Evolutionary conservation across 2,797 vertebrate species (phyloP), one percentile per base, ranked within the genome.

Genomic region (Bovichtus variegatus): DNA sequence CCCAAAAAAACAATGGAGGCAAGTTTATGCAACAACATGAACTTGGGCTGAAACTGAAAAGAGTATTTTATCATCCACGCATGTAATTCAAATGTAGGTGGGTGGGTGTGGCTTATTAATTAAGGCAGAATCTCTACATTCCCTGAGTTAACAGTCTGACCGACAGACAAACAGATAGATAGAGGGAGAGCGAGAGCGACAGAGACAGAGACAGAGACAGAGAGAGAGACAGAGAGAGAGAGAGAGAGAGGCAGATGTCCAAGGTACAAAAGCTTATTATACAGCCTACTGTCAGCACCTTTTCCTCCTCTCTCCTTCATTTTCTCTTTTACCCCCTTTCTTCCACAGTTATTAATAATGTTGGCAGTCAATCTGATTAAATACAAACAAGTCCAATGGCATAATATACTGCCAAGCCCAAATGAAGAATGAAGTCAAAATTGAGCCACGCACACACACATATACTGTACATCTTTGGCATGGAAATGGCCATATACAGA

Each of bases 301-400:
- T 74, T 73, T 50, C 65, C 76, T 77, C 54, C 55, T 77, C 50
- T 77, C 69, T 75, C 74, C 78, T 81, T 77, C 76, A 78, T 83
- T 84, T 89, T 85, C 83, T 81, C 65, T 66, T 87, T 83, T 81
- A 81, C 36, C 78, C 82, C 74, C 85, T 49, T 76, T 85, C 86
- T 82, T 83, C 75, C 83, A 84, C 84, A 85, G 83, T 63, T 90
- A 92, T 93, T 93, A 93, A 93, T 93, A 93, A 86, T 71, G 85
- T 69, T 91, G 90, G 83, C 87, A 87, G 74, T 80, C 83, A 88
- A 91, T 91, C 86, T 89, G 90, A 93, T 93, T 88, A 92, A 87
- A 87, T 60, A 87, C 57, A 87, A 86, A 81, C 80, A 84, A 60
- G 80, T 86, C 15, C 68, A 82, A 38, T 11, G 59, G 67, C 23